phyloP scores from a whole-genome alignment of 2,797 vertebrate genomes.

The Scomberomorus guttatus region DNA sequence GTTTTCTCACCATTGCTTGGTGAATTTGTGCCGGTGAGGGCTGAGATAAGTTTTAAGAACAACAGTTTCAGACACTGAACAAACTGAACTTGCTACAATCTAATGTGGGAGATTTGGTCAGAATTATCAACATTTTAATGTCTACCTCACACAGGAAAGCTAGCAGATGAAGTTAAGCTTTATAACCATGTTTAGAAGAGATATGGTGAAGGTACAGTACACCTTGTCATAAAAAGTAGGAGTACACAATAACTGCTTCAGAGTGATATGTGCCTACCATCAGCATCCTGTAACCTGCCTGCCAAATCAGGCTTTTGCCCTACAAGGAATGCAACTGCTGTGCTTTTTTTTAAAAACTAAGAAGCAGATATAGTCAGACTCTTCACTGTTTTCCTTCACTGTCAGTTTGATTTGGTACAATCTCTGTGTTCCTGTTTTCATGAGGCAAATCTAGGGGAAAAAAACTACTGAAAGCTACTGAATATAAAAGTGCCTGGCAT shows the following conservation, averaged over 20 bases:
- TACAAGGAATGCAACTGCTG: conserved; percentile 3
- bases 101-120: not conserved
- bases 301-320: conserved; percentile 8
- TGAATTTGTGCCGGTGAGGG: not conserved
- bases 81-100: not conserved
- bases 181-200: not conserved
- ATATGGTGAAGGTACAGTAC: not conserved
- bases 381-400: not conserved
- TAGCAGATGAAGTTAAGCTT: not conserved
- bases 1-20: not conserved
- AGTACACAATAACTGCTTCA: not conserved
- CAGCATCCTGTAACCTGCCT: not conserved
- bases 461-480: not conserved
- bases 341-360: not conserved
- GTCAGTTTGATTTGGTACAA: not conserved
- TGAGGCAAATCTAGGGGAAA: not conserved
- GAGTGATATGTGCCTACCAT: not conserved
- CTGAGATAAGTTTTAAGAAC: not conserved
- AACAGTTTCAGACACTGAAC: not conserved
- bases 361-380: not conserved
- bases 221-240: not conserved
- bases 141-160: not conserved
- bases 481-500: not conserved
- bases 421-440: not conserved
- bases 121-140: not conserved